Base-by-base conservation (phyloP, 1,140 invertebrate genomes). In the Aphis craccivora region DNA sequence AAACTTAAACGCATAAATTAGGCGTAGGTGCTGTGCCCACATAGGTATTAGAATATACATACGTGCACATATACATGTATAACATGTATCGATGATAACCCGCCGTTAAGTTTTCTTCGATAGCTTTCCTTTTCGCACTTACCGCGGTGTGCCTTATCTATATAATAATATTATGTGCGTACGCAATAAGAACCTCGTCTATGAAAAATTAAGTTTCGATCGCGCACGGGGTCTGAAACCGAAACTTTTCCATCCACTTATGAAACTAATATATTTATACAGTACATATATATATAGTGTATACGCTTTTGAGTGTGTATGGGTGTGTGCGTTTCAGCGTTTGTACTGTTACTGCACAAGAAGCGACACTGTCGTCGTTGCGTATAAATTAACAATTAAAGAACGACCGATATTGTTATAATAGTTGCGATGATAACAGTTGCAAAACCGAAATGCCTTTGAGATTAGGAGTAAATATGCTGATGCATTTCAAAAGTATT, bases 1-100 rank as follows among this genome's bases (percentile, higher is more conserved):
- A 87, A 87, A 87, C 43, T 87, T 87, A 48, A 87, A n/a, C 86
- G 86, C 86, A 87, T 87, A 87, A 87, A 87, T 87, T 87, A 87
- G 43, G 48, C 23, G 40, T 30, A 20, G 9, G 43, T 45, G 4
- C 23, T 86, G 83, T 40, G 35, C 25, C 11, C 84, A 30, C 22
- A 40, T 43, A n/a, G n/a, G n/a, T n/a, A 84, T 86, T 86, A 43
- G 8, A 87, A 48, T 9, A 48, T 20, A 48, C 30, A 83, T n/a
- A 22, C 20, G 8, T 6, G 8, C 2, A 67, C 23, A n/a, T 11
- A 67, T 11, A 67, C 0, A 9, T 11, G 3, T 30, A 83, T 8
- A 83, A 5, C 48, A 87, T 45, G 30, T 30, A 40, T 11, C 30
- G 84, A 45, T 20, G 86, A 87, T 87, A 87, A 87, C 86, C 86